Evolutionary conservation across 2,113 vertebrate genomes (phyloP).

Genomic region (Chloropsis hardwickii): DNA sequence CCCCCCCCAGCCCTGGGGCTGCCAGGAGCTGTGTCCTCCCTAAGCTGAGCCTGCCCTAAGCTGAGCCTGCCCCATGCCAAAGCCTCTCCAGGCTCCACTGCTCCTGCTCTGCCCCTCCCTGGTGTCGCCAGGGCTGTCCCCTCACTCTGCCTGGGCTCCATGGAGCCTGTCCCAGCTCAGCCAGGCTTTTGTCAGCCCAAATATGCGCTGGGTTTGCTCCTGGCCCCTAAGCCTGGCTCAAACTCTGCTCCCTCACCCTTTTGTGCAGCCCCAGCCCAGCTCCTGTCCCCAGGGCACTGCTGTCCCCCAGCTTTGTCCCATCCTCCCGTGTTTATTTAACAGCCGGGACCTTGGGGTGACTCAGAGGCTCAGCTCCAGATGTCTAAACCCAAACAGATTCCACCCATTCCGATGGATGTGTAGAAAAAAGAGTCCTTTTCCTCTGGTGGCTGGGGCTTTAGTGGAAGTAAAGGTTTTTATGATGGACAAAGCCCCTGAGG

Average conservation of each 20-base stretch:
- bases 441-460: neutral
- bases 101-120: neutral
- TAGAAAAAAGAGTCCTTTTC: neutral
- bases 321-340: neutral
- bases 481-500: rapidly evolving
- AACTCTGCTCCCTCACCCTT: neutral
- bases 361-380: slow-evolving; percentile 5
- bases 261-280: neutral
- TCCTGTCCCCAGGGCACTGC: neutral
- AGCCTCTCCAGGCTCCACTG: neutral
- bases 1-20: rapidly evolving
- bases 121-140: neutral
- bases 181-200: neutral
- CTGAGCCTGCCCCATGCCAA: neutral
- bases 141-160: neutral
- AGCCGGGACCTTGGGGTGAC: neutral
- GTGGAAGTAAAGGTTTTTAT: neutral
- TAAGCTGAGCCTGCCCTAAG: neutral
- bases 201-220: neutral
- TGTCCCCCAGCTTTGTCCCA: neutral
- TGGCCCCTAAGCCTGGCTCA: neutral
- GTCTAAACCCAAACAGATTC: slow-evolving; percentile 6
- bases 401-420: neutral
- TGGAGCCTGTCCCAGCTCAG: neutral
- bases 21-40: neutral